A percentile compares a stretch with the other conserved stretches of the same genome.
phyloP scores from a whole-genome alignment of 2,888 invertebrate species.

The Lissonota sp. region DNA sequence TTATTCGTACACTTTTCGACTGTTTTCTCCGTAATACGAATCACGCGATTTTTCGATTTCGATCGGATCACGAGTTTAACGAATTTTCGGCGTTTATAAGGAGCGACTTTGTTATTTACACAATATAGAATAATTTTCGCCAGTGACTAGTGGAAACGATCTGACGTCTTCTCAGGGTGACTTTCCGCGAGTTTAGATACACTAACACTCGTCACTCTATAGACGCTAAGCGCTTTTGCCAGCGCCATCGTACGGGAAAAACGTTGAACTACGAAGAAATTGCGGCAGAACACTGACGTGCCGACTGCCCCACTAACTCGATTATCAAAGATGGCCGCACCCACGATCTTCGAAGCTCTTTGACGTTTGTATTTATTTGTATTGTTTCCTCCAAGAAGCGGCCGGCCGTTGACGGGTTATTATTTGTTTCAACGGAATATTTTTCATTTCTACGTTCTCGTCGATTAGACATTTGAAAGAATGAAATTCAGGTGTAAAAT shows the following conservation, averaged over 20 bases:
- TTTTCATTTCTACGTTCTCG: too few relatives aligned
- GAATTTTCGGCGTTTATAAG: background rate
- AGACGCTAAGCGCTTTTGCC: background rate
- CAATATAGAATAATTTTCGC: background rate
- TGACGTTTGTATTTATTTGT: too few relatives aligned
- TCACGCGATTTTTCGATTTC: background rate
- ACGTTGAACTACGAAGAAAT: background rate
- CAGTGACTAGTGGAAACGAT: slow-evolving; percentile 15
- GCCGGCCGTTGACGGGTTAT: too few relatives aligned
- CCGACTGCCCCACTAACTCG: too few relatives aligned
- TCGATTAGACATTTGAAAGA: background rate
- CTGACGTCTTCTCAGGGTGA: slow-evolving; percentile 42
- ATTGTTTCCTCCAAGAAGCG: too few relatives aligned
- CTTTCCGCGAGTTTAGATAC: slow-evolving; percentile 28
- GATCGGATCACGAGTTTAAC: background rate
- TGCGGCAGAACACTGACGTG: too few relatives aligned
- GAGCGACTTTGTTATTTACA: slow-evolving; percentile 16
- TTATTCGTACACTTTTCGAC: background rate
- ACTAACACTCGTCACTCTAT: slow-evolving; percentile 16
- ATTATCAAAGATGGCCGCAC: too few relatives aligned
- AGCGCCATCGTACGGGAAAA: slow-evolving; percentile 18
- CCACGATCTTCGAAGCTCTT: too few relatives aligned
- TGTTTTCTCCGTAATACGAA: background rate
- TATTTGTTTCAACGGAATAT: too few relatives aligned
- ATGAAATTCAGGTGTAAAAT: slow-evolving; percentile 91